phyloP scores from a whole-genome alignment of 2,797 vertebrate genomes.

The Chloroceryle amazona region DNA sequence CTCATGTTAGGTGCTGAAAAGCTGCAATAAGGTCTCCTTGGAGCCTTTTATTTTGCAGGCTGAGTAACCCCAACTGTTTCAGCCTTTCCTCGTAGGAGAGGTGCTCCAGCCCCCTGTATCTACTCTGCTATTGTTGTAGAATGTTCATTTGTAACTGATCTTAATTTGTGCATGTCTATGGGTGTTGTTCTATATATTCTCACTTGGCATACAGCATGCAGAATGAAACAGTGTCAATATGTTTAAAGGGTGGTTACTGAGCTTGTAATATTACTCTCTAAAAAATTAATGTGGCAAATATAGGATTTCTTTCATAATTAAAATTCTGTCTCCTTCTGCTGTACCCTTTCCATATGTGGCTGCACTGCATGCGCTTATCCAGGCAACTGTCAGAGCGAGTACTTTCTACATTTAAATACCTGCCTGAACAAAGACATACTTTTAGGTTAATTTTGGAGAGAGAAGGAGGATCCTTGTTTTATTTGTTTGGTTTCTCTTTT shows the following conservation, averaged over 20 bases:
- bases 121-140: background rate
- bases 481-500: background rate
- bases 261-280: background rate
- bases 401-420: background rate
- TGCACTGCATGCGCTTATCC: background rate
- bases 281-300: background rate
- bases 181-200: background rate
- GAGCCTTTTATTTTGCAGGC: background rate
- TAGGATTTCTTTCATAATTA: background rate
- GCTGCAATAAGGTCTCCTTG: background rate
- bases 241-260: background rate
- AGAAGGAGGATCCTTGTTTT: background rate
- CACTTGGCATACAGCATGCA: background rate
- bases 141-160: background rate
- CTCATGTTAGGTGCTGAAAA: background rate
- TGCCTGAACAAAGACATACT: background rate
- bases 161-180: background rate
- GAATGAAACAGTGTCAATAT: background rate
- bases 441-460: background rate
- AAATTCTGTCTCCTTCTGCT: background rate
- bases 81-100: background rate
- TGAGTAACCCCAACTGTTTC: background rate
- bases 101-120: background rate
- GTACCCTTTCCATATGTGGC: background rate
- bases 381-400: background rate